Base-by-base conservation (phyloP, 2,113 vertebrate genomes). In the Nothocercus julius region DNA sequence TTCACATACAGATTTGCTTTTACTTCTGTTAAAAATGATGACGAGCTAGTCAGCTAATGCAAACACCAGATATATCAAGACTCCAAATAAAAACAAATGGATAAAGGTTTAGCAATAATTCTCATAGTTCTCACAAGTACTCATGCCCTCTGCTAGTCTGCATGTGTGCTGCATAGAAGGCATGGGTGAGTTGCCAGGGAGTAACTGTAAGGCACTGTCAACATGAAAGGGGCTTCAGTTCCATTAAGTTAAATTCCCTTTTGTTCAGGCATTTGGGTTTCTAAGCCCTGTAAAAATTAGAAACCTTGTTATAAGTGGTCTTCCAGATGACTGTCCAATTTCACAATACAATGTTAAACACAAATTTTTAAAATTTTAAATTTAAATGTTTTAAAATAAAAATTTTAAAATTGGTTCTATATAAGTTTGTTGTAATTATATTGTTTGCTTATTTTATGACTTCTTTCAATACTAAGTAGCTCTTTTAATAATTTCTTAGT, bases 121-220 rank as follows among this genome's bases (percentile, higher is more conserved):
- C 5, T 10, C 62, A 11, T 47, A 36, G 36, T 36, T 36, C 36
- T 64, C 59, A 56, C 18, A 86, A 69, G 53, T 5, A n/a, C 19
- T 24, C 7, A 8, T 17, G 6, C 11, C 40, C 15, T 72, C 76
- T 72, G 34, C 32, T 47, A 67, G 28, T 28, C 49, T 19, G 45
- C 3, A 5, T 0, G 0, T 18, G 16, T n/a, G 18, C 13, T 40
- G 11, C 27, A 38, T 38, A 44, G 32, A 21, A 80, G 68, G 18
- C 9, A 66, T 9, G 27, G 62, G 7, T 67, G 22, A 93, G 49
- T 24, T 82, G 42, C 8, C 49, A 77, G 47, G 38, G 5, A 68
- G 34, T 36, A 68, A 90, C 61, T 17, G 0, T 56, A 63, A 85
- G 24, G 32, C 32, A 64, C 15, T 17, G 24, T 20, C 19, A 73